phyloP scores from a whole-genome alignment of 2,888 invertebrate genomes.

The Mycogona germanica region DNA sequence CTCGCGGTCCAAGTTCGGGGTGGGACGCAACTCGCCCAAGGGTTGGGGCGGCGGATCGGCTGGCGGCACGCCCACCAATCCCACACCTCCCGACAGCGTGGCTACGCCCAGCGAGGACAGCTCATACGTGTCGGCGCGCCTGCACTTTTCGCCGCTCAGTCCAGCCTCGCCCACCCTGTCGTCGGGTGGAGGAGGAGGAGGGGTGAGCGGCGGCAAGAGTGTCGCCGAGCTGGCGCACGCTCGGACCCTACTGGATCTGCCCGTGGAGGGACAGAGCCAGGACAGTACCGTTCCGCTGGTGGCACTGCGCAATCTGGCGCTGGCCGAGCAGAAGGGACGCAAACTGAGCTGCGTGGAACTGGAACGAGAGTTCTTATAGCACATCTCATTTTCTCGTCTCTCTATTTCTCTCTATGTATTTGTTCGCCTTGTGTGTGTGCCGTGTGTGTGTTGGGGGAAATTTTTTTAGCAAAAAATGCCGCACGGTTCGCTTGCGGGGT shows the following conservation, averaged over 20 bases:
- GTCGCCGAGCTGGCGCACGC: conserved; percentile 29
- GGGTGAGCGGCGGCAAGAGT: too few relatives aligned
- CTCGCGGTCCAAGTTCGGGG: conserved; percentile 48
- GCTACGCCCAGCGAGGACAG: conserved; percentile 67
- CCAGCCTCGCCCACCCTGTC: conserved; percentile 46
- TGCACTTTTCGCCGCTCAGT: conserved; percentile 63
- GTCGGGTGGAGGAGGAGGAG: conserved; percentile 17
- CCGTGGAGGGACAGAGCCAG: conserved; percentile 41
- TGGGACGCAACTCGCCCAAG: conserved; percentile 31
- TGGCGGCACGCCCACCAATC: conserved; percentile 60
- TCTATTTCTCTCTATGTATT: too few relatives aligned
- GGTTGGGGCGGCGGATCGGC: conserved; percentile 42
- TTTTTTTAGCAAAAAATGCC: too few relatives aligned
- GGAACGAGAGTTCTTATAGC: conserved; percentile 19
- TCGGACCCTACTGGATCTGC: conserved; percentile 46
- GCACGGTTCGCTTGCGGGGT: too few relatives aligned
- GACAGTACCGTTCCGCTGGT: conserved; percentile 43
- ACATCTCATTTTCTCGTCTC: too few relatives aligned
- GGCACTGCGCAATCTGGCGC: conserved; percentile 17
- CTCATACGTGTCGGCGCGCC: conserved; percentile 74
- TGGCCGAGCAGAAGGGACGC: conserved; percentile 11
- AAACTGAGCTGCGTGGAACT: conserved; percentile 17
- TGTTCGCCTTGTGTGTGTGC: too few relatives aligned
- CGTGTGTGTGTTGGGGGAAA: too few relatives aligned
- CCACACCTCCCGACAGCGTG: conserved; percentile 66